These are phyloP conservation scores for Rhyacichthys aspro DNA, from an alignment of 2,797 vertebrate species.

Conservation along the genomic window DNA sequence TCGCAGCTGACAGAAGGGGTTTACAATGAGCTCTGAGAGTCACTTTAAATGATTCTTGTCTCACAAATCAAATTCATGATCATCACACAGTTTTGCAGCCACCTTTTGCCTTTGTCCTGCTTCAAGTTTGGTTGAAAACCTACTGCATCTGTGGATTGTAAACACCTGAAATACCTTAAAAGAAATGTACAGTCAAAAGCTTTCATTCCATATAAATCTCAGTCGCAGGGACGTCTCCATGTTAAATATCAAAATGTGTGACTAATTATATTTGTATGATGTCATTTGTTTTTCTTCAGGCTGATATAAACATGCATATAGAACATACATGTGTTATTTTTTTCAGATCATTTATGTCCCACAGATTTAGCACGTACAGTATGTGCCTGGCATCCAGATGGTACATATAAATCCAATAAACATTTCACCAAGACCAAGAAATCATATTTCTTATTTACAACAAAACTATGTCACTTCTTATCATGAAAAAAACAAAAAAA, in stretches of 20 bases:
- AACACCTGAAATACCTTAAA: constrained; percentile 24
- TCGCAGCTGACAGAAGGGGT: constrained; percentile 67
- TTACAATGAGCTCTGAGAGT: constrained; percentile 57
- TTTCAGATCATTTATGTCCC: too few relatives aligned
- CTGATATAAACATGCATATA: not conserved
- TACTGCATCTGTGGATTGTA: constrained; percentile 23
- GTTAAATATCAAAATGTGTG: constrained; percentile 8
- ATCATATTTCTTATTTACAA: too few relatives aligned
- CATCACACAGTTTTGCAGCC: constrained; percentile 42
- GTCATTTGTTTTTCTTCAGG: constrained; percentile 19
- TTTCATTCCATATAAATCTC: constrained; percentile 8
- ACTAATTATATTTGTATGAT: constrained; percentile 16
- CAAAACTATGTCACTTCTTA: too few relatives aligned
- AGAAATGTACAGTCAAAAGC: constrained; percentile 13
- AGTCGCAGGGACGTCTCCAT: constrained; percentile 6
- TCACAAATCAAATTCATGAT: constrained; percentile 64
- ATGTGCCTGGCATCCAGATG: not conserved
- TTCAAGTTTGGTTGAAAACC: constrained; percentile 37
- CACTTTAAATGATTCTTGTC: constrained; percentile 70
- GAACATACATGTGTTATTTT: constrained; percentile 2
- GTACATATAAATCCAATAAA: not conserved
- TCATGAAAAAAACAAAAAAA: too few relatives aligned
- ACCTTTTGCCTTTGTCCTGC: constrained; percentile 46
- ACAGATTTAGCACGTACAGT: constrained; percentile 14
- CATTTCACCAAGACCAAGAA: too few relatives aligned